Conservation (phyloP, 2,797 vertebrate genomes). For the Chiloscyllium punctatum region DNA sequence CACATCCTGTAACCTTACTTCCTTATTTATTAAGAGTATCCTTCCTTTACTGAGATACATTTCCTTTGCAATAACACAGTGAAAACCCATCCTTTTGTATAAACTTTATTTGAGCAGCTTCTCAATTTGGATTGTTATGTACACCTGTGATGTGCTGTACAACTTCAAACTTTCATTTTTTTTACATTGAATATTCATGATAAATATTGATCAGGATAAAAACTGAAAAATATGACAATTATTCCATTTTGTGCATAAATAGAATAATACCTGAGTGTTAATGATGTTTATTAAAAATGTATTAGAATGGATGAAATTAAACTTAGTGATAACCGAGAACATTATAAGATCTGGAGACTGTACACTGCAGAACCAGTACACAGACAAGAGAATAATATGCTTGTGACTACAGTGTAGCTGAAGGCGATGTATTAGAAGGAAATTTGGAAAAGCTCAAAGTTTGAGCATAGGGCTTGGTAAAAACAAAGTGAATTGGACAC, state of each 20-base stretch:
- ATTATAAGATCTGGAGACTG: not conserved
- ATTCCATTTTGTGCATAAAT: not conserved
- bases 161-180: not conserved
- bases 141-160: not conserved
- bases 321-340: not conserved
- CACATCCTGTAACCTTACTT: constrained; percentile 88
- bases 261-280: not conserved
- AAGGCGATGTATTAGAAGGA: not conserved
- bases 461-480: not conserved
- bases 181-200: not conserved
- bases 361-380: not conserved
- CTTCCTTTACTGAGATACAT: constrained; percentile 76
- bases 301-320: not conserved
- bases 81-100: constrained; percentile 65
- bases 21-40: constrained; percentile 88
- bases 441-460: not conserved
- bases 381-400: not conserved
- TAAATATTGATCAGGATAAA: not conserved
- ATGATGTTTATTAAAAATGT: not conserved
- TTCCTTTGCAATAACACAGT: constrained; percentile 69
- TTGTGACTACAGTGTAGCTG: not conserved
- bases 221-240: not conserved
- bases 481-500: too few species aligned
- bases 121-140: constrained; percentile 54
- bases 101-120: constrained; percentile 65